phyloP scores from a whole-genome alignment of 2,888 invertebrate species.

The Elgonia sp. region DNA sequence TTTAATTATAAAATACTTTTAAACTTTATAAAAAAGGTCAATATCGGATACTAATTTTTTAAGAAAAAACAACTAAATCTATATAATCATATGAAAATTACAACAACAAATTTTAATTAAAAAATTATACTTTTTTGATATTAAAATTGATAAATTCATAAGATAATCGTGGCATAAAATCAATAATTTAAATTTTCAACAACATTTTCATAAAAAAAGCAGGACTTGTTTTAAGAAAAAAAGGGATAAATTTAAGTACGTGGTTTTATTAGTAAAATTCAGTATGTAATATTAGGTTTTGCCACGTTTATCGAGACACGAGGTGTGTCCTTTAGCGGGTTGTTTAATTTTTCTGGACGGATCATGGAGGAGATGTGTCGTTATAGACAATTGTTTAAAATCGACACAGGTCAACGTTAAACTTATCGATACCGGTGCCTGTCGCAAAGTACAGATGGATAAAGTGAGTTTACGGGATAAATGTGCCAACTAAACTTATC shows the following conservation, averaged over 20 bases:
- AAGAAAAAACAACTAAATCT: too few species aligned
- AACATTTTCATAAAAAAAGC: too few species aligned
- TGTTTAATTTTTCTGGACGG: conserved; percentile 84
- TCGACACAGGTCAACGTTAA: conserved; percentile 82
- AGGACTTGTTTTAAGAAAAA: too few species aligned
- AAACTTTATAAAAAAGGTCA: too few species aligned
- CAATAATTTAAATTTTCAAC: neutral
- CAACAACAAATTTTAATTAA: too few species aligned
- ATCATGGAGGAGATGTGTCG: conserved; percentile 84
- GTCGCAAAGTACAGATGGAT: conserved; percentile 82
- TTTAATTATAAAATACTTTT: too few species aligned
- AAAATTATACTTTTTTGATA: too few species aligned
- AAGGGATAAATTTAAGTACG: neutral
- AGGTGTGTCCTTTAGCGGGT: conserved; percentile 85
- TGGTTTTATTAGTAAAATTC: conserved; percentile 24
- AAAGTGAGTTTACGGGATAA: conserved; percentile 83
- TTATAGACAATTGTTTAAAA: conserved; percentile 81
- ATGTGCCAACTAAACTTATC: conserved; percentile 30
- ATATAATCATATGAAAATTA: too few species aligned
- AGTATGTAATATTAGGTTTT: conserved; percentile 84
- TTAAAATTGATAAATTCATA: too few species aligned
- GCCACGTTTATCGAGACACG: conserved; percentile 83
- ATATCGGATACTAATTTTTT: too few species aligned
- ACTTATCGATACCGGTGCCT: conserved; percentile 85
- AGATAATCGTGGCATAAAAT: too few species aligned